A percentile compares a stretch with the other conserved stretches of the same genome.
phyloP scores from a whole-genome alignment of 2,797 vertebrate species.

The Poeciliopsis paucimaculata region DNA sequence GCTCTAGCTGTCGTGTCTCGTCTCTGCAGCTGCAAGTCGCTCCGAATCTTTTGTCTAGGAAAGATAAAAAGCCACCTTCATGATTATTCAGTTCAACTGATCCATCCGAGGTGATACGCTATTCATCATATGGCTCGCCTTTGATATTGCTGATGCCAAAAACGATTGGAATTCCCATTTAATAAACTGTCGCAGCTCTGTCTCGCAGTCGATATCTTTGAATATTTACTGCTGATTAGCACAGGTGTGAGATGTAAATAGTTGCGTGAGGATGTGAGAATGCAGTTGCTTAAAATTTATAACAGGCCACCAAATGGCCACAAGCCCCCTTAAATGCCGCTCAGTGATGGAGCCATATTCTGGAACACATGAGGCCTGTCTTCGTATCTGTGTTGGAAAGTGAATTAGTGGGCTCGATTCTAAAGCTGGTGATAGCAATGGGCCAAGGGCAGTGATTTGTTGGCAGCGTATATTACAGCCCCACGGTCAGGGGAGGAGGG shows the following conservation, averaged over 20 bases:
- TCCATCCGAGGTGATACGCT: constrained; percentile 31
- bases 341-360: constrained; percentile 78
- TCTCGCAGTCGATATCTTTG: constrained; percentile 36
- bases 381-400: constrained; percentile 81
- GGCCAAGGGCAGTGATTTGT: constrained; percentile 80
- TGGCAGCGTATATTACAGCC: constrained; percentile 79
- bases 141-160: constrained; percentile 55
- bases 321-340: constrained; percentile 72
- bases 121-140: constrained; percentile 51
- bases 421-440: constrained; percentile 75
- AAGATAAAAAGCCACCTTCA: constrained; percentile 63
- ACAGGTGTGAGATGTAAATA: constrained; percentile 53
- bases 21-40: constrained; percentile 61
- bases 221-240: constrained; percentile 58
- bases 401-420: constrained; percentile 79
- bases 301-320: constrained; percentile 69
- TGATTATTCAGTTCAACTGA: constrained; percentile 49
- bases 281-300: constrained; percentile 68
- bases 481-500: constrained; percentile 71
- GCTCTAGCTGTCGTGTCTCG: constrained; percentile 26
- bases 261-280: constrained; percentile 49
- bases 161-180: constrained; percentile 52
- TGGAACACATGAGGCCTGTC: constrained; percentile 87
- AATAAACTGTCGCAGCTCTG: constrained; percentile 47
- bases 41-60: constrained; percentile 60